Conservation (phyloP, 2,797 vertebrate genomes). For the Ispidina picta region DNA sequence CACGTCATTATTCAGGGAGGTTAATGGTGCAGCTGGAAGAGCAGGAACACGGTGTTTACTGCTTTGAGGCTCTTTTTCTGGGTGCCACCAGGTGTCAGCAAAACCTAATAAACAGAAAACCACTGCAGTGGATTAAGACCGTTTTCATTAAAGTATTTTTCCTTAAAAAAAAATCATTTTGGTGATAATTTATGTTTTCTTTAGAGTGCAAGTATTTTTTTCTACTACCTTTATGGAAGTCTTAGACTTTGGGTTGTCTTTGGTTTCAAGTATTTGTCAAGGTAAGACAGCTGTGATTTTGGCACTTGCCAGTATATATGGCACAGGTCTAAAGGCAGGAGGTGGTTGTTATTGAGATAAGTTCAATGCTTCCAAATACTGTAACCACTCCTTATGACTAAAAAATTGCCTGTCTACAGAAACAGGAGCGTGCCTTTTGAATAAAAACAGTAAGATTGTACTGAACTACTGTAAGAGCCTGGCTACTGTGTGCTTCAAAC, state of each 20-base stretch:
- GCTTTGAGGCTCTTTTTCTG: background rate
- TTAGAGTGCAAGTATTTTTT: background rate
- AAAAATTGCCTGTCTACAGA: background rate
- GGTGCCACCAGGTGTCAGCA: conserved; percentile 19
- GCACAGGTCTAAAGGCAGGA: background rate
- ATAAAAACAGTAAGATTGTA: background rate
- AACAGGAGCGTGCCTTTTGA: background rate
- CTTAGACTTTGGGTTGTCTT: background rate
- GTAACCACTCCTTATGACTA: background rate
- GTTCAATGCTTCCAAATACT: background rate
- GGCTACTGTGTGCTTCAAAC: too few relatives aligned
- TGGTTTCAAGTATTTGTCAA: background rate
- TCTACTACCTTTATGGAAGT: background rate
- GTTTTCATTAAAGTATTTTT: background rate
- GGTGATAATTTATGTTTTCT: background rate
- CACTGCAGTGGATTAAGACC: background rate
- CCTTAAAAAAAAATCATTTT: background rate
- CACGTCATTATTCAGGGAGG: background rate
- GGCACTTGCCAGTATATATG: background rate
- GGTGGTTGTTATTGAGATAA: background rate
- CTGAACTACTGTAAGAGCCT: background rate
- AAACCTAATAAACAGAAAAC: background rate
- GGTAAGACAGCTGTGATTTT: accelerated
- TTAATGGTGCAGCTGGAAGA: background rate
- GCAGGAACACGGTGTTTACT: background rate